These are phyloP conservation scores for Diplodus puntazzo DNA, from an alignment of 2,797 vertebrate genomes.

Conservation along the genomic window DNA sequence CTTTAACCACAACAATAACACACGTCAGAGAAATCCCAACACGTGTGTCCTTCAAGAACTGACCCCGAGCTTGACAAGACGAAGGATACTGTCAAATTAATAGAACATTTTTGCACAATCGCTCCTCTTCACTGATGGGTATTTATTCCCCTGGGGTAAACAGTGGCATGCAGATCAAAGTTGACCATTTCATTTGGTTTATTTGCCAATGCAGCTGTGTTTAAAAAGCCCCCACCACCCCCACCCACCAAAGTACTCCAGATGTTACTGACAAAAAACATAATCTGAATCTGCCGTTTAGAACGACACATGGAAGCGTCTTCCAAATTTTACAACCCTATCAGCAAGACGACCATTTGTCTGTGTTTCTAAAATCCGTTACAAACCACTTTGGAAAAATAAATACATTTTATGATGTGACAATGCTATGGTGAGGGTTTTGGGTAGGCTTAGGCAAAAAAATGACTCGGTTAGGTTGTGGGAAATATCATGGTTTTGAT, in stretches of 20 bases:
- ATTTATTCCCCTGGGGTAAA: background rate
- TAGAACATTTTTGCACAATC: background rate
- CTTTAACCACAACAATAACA: constrained; percentile 73
- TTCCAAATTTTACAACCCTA: background rate
- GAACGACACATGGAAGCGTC: background rate
- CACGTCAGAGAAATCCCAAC: constrained; percentile 34
- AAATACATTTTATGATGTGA: constrained; percentile 8
- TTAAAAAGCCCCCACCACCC: too few relatives aligned
- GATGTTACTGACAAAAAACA: background rate
- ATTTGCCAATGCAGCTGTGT: background rate
- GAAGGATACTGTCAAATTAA: background rate
- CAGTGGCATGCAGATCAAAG: background rate
- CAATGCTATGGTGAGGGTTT: background rate
- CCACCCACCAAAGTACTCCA: background rate
- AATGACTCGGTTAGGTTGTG: background rate
- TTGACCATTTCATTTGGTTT: background rate
- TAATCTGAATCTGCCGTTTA: background rate
- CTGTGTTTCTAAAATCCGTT: background rate
- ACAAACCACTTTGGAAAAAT: constrained; percentile 4
- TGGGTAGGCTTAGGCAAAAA: background rate
- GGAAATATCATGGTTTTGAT: constrained; percentile 11
- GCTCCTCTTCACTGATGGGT: background rate
- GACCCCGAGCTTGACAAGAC: constrained; percentile 30
- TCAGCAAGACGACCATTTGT: background rate
- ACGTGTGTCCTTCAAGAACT: constrained; percentile 12